phyloP scores from a whole-genome alignment of 2,113 vertebrate species.

The Sitta europaea region DNA sequence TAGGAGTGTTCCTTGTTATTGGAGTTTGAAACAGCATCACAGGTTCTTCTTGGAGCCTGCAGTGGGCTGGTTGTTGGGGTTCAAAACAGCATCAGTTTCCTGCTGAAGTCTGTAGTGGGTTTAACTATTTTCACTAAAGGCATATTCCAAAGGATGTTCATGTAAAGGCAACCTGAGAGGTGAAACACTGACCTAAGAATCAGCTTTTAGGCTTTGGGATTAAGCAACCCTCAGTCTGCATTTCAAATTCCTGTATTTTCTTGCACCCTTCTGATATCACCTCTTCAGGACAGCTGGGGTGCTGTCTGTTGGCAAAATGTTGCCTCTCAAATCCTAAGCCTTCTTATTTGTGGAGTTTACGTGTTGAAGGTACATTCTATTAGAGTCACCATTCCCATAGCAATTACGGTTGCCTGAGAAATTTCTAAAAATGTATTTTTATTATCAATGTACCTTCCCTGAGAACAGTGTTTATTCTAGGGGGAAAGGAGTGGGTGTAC shows the following conservation, averaged over 20 bases:
- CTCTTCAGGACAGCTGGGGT: not conserved
- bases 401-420: not conserved
- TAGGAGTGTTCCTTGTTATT: not conserved
- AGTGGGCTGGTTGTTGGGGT: not conserved
- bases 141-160: not conserved
- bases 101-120: not conserved
- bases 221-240: not conserved
- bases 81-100: not conserved
- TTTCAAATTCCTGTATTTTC: not conserved
- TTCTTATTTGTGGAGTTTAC: not conserved
- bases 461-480: conserved; percentile 37
- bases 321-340: not conserved
- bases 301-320: not conserved
- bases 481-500: conserved; percentile 43
- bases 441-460: conserved; percentile 4
- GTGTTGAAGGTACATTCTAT: not conserved
- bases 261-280: not conserved
- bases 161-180: not conserved
- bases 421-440: conserved; percentile 17
- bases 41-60: not conserved
- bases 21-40: not conserved
- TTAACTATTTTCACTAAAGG: not conserved
- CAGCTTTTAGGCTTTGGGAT: not conserved
- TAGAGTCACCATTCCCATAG: not conserved
- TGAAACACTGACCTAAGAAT: not conserved